phyloP scores from a whole-genome alignment of 2,797 vertebrate genomes.

The Octomys mimax region DNA sequence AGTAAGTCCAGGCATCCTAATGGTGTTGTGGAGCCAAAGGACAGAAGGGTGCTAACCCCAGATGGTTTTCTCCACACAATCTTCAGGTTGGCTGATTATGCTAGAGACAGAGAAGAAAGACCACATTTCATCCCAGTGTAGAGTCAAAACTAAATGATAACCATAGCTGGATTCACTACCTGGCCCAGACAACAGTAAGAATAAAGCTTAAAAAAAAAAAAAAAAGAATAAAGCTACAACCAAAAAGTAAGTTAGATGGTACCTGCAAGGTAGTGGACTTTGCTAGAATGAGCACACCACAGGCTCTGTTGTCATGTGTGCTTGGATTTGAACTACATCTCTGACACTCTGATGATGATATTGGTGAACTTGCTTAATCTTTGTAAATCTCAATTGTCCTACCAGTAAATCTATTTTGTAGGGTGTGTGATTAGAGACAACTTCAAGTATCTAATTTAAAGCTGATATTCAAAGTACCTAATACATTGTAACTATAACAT shows the following conservation, averaged over 20 bases:
- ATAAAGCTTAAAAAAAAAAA: neutral
- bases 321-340: neutral
- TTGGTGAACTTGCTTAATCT: neutral
- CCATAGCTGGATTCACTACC: neutral
- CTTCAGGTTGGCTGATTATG: neutral
- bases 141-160: constrained; percentile 14
- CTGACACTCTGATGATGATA: neutral
- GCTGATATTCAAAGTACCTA: neutral
- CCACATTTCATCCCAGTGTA: neutral
- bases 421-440: neutral
- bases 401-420: neutral
- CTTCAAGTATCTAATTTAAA: constrained; percentile 8
- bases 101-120: neutral
- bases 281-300: neutral
- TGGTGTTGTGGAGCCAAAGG: neutral
- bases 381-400: constrained; percentile 19
- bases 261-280: neutral
- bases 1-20: neutral
- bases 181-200: neutral
- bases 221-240: neutral
- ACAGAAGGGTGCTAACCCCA: neutral
- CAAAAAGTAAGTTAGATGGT: neutral
- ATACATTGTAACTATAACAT: neutral
- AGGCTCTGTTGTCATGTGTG: neutral
- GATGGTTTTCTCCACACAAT: neutral